Base-by-base conservation (phyloP, 2,797 vertebrate genomes). In the Ceyx erithaca region DNA sequence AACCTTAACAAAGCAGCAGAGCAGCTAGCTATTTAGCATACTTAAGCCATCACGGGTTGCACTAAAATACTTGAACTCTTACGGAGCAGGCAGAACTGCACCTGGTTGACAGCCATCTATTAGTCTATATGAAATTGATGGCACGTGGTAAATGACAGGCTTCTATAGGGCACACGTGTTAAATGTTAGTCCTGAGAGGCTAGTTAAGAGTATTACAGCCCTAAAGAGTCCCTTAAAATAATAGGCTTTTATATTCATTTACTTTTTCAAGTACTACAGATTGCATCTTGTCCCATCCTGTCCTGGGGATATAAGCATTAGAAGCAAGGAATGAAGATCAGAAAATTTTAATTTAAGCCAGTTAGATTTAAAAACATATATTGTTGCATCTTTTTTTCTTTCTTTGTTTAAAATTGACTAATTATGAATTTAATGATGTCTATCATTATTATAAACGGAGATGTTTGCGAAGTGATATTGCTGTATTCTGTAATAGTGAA, bases 221-320 rank as follows among this genome's bases (percentile, higher is more conserved):
- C 77, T 94, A 85, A 90, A 82, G 62, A 89, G 89, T 20, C 90
- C 49, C 82, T 95, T 94, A 90, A 95, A 93, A 92, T 94, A 92
- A 77, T 54, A 54, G 83, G 46, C 26, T 88, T 95, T 88, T 87
- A 80, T 75, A 84, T 92, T 94, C 66, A 92, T 77, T 94, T 92
- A 88, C 61, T 95, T 87, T 91, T 88, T 72, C 54, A 72, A 92
- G 85, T 92, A 76, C 77, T 79, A 82, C 26, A 90, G 87, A 91
- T 85, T 94, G 46, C 51, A 81, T 93, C 81, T 88, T 87, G 64
- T 76, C 54, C 79, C 70, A 66, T 89, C 55, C 58, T 94, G 22
- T 92, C 71, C 59, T 51, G 76, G 9, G 62, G 66, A 68, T 71
- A 80, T 49, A 83, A 85, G 73, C 9, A 64, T 59, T 66, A 80